Base-by-base conservation (phyloP, 2,888 invertebrate genomes). In the Mythimna loreyi region DNA sequence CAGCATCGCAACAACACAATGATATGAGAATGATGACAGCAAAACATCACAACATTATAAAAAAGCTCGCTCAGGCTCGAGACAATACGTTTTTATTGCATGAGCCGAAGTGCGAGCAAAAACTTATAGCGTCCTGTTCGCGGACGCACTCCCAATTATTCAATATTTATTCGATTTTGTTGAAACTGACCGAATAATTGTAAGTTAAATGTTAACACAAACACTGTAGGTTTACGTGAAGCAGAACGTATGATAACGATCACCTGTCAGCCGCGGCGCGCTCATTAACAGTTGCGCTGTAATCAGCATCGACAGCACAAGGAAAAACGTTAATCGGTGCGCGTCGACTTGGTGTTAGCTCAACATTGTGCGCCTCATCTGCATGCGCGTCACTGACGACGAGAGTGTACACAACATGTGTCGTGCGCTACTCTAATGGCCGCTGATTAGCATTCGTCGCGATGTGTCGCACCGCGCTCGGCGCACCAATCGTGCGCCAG, bases 381-480 rank as follows among this genome's bases (percentile, higher is more conserved):
- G 28, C 33, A n/a, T 52, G 55, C 25, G 57, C 53, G n/a, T 52
- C 53, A 40, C 33, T 52, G 49, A n/a, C n/a, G n/a, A n/a, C n/a
- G n/a, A n/a, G n/a, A n/a, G n/a, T n/a, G n/a, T n/a, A n/a, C n/a
- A n/a, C n/a, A n/a, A n/a, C 16, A n/a, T 55, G 23, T 59, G 28
- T 25, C 7, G 36, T 30, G 43, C 59, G 68, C 64, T 62, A 67
- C 57, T 56, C 53, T 68, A 82, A 82, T 82, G 75, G 80, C 53
- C 58, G 67, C 66, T 70, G 36, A 74, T 81, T 75, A 84, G 80
- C 75, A 84, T 78, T 47, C 68, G 71, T 58, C 55, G 68, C 59
- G 66, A 84, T 62, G 56, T 71, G 61, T 64, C 71, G 58, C 82
- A 56, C 11, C 57, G 45, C 65, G 28, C 53, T 52, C 53, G 47